phyloP scores from a whole-genome alignment of 2,797 vertebrate species.

The Glyptemys insculpta region DNA sequence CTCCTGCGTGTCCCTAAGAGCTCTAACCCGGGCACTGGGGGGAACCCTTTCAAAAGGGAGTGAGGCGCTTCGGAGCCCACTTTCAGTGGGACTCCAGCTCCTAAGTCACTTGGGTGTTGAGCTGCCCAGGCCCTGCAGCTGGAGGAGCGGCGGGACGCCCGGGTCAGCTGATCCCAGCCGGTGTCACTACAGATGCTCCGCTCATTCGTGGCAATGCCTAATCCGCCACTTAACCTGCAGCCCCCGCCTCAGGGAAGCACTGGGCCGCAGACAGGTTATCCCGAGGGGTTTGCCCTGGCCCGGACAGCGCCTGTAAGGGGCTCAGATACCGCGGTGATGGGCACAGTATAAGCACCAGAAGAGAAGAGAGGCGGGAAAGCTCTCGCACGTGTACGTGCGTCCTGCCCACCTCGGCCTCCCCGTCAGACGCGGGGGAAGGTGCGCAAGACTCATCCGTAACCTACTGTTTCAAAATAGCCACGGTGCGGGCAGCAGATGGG shows the following conservation, averaged over 20 bases:
- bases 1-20: too few relatives aligned
- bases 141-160: too few relatives aligned
- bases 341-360: background rate
- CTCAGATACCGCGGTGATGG: background rate
- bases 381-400: accelerated
- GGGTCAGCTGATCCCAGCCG: too few relatives aligned
- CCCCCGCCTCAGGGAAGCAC: too few relatives aligned
- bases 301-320: background rate
- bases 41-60: too few relatives aligned
- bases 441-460: too few relatives aligned
- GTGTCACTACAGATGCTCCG: too few relatives aligned
- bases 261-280: background rate
- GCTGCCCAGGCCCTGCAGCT: too few relatives aligned
- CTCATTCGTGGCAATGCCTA: background rate
- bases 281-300: background rate
- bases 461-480: background rate
- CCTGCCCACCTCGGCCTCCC: background rate
- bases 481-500: background rate
- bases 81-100: too few relatives aligned
- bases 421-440: background rate
- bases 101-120: too few relatives aligned
- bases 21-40: too few relatives aligned
- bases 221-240: background rate
- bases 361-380: background rate
- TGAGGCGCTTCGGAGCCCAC: too few relatives aligned